Base-by-base conservation (phyloP, 2,888 invertebrate genomes). In the Gastrophysa polygoni region DNA sequence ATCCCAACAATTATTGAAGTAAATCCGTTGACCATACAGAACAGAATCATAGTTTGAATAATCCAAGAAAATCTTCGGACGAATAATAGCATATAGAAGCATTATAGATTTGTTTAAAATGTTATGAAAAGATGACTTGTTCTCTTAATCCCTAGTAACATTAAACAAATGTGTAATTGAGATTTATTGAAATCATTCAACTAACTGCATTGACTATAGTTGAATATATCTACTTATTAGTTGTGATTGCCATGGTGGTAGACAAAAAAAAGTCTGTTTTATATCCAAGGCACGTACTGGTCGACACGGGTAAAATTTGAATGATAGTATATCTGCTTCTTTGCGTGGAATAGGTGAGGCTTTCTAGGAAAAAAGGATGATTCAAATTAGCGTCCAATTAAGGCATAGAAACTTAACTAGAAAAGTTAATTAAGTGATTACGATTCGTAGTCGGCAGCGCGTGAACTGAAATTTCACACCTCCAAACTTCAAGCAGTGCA, bases 351-450 rank as follows among this genome's bases (percentile, higher is more conserved):
- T 38, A 14, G 38, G 38, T 11, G 38, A 38, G 38, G 38, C 38
- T 38, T 38, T 38, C 38, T 38, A 10, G 38, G 38, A 38, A 38
- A 17, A 54, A 44, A 17, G 18, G 43, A 32, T 59, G 46, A 52
- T 61, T 64, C 54, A 62, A 64, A 64, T 59, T 38, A 55, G 18
- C 21, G 46, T 54, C 63, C 68, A 64, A 66, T 64, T 67, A 61
- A 44, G 59, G 55, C 60, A 63, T 62, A 61, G 62, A 65, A 64
- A 65, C 52, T 43, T 60, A 61, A 69, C 67, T 67, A 68, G 58
- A 63, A 49, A 63, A 65, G 57, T 66, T 69, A 72, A 71, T 71
- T 69, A 71, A 71, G 70, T 61, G 66, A 72, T 72, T 69, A 64
- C 68, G 68, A 71, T 72, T 69, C 71, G 59, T 65, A 64, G 70